Evolutionary conservation across 2,113 vertebrate genomes (phyloP), one percentile per base, ranked within the genome.

Genomic region (Otus sunia): DNA sequence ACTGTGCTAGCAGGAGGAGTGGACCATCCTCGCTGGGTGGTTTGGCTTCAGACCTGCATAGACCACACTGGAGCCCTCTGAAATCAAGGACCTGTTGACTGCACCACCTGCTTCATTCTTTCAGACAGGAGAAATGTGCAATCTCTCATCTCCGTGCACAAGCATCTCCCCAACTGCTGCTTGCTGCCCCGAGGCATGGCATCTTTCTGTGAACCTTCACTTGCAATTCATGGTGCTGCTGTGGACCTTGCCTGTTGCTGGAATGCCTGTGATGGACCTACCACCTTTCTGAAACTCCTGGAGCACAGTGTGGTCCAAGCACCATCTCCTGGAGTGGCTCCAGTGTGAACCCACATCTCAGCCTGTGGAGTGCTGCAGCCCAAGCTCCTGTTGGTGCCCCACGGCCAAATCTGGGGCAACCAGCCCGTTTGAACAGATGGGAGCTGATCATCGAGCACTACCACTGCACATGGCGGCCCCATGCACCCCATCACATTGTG

Each of bases 401-500:
- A 11, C 50, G 49, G 17, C 45, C 36, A 25, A 34, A 45, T 17
- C 8, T 2, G 19, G 53, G 59, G 13, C 59, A 43, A 25, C 6
- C 27, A 16, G 22, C 30, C 49, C 39, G 10, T 1, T 4, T 37
- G 37, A 39, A 58, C 41, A 20, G 30, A 25, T 2, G 26, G 36
- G 34, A 73, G 11, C 26, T 78, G 36, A 7, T 19, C 56, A 16
- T 20, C 7, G 2, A 58, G 52, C 39, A 12, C 25, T 11, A 10
- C 27, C 5, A 8, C 4, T 26, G 53, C 67, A 7, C 0, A 0
- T 10, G 18, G 29, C 62, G 56, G 53, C 27, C 41, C 55, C 16
- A 3, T 5, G 29, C 29, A 47, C 15, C 13, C 45, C 47, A 23
- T 25, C 18, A 19, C 0, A 0, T 39, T 4, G 8, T 1, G 10